These are phyloP conservation scores for Seira sanloemensis DNA, from an alignment of 2,888 invertebrate species.

Conservation along the genomic window DNA sequence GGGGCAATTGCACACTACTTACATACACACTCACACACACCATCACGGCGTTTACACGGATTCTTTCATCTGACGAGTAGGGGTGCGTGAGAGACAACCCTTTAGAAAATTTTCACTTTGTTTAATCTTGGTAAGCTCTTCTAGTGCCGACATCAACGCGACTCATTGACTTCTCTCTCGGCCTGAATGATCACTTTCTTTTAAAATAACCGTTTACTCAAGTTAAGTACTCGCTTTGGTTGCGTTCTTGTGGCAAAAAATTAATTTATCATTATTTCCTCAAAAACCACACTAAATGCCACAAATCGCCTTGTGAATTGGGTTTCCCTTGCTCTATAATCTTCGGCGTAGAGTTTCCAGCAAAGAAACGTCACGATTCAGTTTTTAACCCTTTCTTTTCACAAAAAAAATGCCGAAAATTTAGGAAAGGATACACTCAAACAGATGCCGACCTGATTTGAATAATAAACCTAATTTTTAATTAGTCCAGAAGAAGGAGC, in stretches of 20 bases:
- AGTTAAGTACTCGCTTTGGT: constrained; percentile 39
- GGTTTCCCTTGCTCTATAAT: neutral
- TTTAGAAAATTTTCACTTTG: too few species aligned
- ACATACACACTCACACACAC: too few species aligned
- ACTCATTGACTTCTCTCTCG: constrained; percentile 45
- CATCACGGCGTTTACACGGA: too few species aligned
- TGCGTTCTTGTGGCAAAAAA: constrained; percentile 36
- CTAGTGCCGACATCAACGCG: constrained; percentile 8
- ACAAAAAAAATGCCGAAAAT: constrained; percentile 39
- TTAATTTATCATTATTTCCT: constrained; percentile 38
- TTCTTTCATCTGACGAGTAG: too few species aligned
- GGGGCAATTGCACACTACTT: constrained; percentile 3
- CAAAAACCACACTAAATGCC: neutral
- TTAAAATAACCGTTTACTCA: constrained; percentile 36
- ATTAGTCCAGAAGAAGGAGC: neutral
- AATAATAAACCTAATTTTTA: constrained; percentile 38
- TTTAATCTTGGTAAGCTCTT: neutral
- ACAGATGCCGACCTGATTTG: constrained; percentile 44
- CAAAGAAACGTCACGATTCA: constrained; percentile 50
- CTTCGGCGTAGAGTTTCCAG: constrained; percentile 4
- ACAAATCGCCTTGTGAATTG: neutral
- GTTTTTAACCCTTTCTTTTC: constrained; percentile 43
- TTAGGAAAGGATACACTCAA: constrained; percentile 33
- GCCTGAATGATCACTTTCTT: too few species aligned
- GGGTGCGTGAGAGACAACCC: too few species aligned